Evolutionary conservation across 2,113 vertebrate species (phyloP).

Genomic region (Todiramphus chloris): DNA sequence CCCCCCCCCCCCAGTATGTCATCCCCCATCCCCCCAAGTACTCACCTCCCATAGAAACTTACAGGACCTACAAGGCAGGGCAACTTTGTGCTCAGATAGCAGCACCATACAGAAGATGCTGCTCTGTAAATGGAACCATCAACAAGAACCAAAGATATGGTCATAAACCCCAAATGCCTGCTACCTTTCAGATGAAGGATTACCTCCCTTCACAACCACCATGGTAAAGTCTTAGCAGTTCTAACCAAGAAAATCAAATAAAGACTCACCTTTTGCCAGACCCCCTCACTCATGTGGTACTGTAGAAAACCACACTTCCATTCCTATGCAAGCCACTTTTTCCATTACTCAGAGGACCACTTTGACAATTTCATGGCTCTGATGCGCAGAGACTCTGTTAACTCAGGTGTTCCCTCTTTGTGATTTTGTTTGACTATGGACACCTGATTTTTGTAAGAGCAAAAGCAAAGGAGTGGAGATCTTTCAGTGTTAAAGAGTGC

Average conservation of each 20-base stretch:
- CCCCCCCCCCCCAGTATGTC: too few species aligned
- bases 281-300: fast-evolving
- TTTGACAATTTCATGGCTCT: background rate
- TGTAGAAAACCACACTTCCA: background rate
- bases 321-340: background rate
- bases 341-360: background rate
- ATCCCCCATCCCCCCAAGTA: too few species aligned
- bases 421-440: background rate
- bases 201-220: background rate
- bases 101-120: background rate
- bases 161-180: background rate
- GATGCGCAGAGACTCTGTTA: background rate
- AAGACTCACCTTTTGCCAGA: background rate
- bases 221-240: background rate
- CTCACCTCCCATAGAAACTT: background rate
- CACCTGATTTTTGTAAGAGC: background rate
- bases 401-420: background rate
- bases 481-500: background rate
- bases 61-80: background rate
- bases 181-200: background rate
- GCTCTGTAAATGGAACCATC: background rate
- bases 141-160: background rate
- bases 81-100: background rate
- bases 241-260: background rate
- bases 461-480: background rate